These are phyloP conservation scores for Ochlodes sylvanus DNA, from an alignment of 2,888 invertebrate genomes.

Conservation along the genomic window DNA sequence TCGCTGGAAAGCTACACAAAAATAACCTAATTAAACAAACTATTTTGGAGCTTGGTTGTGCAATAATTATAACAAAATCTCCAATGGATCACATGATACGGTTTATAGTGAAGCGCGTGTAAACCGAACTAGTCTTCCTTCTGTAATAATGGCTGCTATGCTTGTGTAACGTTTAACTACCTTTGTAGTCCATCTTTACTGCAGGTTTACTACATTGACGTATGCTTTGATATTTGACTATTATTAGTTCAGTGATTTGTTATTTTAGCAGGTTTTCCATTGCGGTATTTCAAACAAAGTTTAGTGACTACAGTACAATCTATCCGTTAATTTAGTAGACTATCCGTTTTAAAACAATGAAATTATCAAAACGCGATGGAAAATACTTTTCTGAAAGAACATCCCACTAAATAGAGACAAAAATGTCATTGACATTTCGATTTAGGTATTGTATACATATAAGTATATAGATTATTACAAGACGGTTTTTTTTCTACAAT, in stretches of 20 bases:
- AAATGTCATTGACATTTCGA: too few relatives aligned
- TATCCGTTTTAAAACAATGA: background rate
- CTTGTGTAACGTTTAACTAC: slow-evolving; percentile 27
- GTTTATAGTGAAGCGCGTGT: slow-evolving; percentile 8
- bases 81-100: slow-evolving; percentile 10
- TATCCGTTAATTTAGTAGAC: too few relatives aligned
- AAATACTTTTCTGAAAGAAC: too few relatives aligned
- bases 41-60: background rate
- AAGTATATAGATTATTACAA: too few relatives aligned
- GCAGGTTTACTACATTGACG: slow-evolving; percentile 30
- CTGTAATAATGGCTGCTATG: slow-evolving; percentile 5
- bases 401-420: too few relatives aligned
- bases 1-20: background rate
- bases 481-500: too few relatives aligned
- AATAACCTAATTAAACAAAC: background rate
- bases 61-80: background rate
- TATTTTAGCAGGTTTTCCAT: background rate
- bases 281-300: background rate
- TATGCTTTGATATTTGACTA: slow-evolving; percentile 23
- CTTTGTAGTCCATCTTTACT: slow-evolving; percentile 21
- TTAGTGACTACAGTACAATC: too few relatives aligned
- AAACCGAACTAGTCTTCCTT: slow-evolving; percentile 1
- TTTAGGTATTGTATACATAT: too few relatives aligned
- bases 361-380: background rate
- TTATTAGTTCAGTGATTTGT: slow-evolving; percentile 23